Evolutionary conservation across 64 coral and sea anemone species (phyloP), one percentile per base, ranked within the genome.

Genomic region (Stichodactyla helianthus): DNA sequence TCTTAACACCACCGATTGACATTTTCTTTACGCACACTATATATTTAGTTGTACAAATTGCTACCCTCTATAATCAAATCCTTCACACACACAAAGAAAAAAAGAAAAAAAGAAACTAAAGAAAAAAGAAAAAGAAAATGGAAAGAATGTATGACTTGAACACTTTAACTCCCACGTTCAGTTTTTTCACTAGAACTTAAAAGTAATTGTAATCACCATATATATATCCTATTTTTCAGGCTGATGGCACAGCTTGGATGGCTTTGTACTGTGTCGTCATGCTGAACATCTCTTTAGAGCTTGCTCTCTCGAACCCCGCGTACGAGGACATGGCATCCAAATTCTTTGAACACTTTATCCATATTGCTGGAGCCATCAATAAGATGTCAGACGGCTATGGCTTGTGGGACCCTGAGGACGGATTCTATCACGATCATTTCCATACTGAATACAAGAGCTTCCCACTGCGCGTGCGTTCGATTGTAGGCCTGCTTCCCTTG

Each of bases 261-360:
- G 97, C 97, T 20, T 62, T 99, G 16, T 99, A 99, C 51, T 95
- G 93, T 83, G 89, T 94, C 8, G n/a, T 91, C 6, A 99, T 99
- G 97, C 88, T 99, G 31, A 95, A 94, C 83, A 99, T 99, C 10
- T 90, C 97, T n/a, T 80, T 99, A 6, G 97, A 99, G 18, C 77
- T 99, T 17, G 92, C 95, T 9, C 60, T 94, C 10, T 5, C 58
- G 70, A 92, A 98, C 25, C 83, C 77, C 28, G 82, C 87, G 0
- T 98, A 98, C 51, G 95, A 98, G 85, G 95, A 98, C 79, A 98
- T 98, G 95, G 95, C 95, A 51, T 94, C 92, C 7, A 98, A 98
- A 71, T 98, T 98, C 71, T 98, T 98, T 77, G 95, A 98, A 59
- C 95, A 98, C 68, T 98, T 98, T 51, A 94, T 90, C 26, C 92